A percentile compares a stretch with the other conserved stretches of the same genome.
Conservation (phyloP, 2,113 vertebrate genomes). For the Poicephalus gulielmi region DNA sequence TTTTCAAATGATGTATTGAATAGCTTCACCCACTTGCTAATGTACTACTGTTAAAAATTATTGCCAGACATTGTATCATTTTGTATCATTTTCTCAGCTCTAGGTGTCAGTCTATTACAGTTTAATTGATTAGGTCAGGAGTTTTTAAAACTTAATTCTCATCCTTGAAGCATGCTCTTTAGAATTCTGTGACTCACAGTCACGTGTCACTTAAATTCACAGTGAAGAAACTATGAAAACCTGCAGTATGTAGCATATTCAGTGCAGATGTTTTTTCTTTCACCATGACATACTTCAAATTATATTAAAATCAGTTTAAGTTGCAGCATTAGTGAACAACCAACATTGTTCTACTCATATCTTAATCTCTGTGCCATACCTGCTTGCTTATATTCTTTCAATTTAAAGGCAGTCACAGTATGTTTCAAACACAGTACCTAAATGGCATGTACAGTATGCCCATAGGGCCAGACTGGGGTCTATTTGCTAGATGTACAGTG, state of each 20-base stretch:
- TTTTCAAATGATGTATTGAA: background rate
- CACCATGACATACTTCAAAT: slow-evolving; percentile 33
- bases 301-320: slow-evolving; percentile 33
- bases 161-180: background rate
- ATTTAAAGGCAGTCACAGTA: slow-evolving; percentile 54
- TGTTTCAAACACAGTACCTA: slow-evolving; percentile 63
- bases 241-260: slow-evolving; percentile 41
- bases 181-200: slow-evolving; percentile 59
- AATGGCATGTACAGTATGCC: slow-evolving; percentile 60
- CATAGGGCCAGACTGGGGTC: slow-evolving; percentile 58
- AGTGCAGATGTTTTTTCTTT: slow-evolving; percentile 26
- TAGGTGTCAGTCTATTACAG: background rate
- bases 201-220: slow-evolving; percentile 65
- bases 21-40: slow-evolving; percentile 27
- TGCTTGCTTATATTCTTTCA: background rate
- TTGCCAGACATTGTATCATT: slow-evolving; percentile 42
- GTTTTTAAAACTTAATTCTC: background rate
- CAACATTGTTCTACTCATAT: slow-evolving; percentile 7
- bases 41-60: slow-evolving; percentile 47
- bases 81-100: slow-evolving; percentile 12
- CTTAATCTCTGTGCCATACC: slow-evolving; percentile 37
- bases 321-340: slow-evolving; percentile 57
- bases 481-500: slow-evolving; percentile 69
- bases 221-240: slow-evolving; percentile 65
- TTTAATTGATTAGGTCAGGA: background rate